These are phyloP conservation scores for Albula goreensis DNA, from an alignment of 2,113 vertebrate species.

Conservation along the genomic window DNA sequence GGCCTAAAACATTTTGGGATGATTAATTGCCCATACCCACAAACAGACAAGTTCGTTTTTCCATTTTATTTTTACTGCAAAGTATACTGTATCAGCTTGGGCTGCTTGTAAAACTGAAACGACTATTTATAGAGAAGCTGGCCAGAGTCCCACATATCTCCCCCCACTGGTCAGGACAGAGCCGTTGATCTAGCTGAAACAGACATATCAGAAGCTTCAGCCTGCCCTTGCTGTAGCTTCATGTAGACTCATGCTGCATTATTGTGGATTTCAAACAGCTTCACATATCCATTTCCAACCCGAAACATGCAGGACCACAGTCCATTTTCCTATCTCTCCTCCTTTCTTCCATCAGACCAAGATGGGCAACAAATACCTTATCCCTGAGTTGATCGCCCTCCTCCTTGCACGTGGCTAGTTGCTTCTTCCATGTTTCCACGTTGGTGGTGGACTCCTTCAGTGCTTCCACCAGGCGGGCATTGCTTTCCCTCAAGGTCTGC, in stretches of 20 bases:
- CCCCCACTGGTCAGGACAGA: constrained; percentile 36
- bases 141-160: constrained; percentile 1
- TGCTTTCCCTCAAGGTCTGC: constrained; percentile 89
- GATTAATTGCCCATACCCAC: neutral
- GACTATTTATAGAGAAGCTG: constrained; percentile 46
- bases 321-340: neutral
- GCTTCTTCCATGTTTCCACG: constrained; percentile 91
- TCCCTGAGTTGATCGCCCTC: constrained; percentile 84
- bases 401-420: constrained; percentile 82
- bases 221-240: neutral
- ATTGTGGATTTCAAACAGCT: neutral
- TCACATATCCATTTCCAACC: neutral
- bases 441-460: constrained; percentile 88
- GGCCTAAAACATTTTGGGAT: neutral
- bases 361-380: constrained; percentile 70
- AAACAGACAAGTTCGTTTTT: neutral
- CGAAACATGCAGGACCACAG: neutral
- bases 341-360: neutral
- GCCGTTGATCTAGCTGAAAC: constrained; percentile 26
- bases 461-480: constrained; percentile 78
- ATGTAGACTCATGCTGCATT: neutral
- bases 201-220: neutral
- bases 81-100: constrained; percentile 42
- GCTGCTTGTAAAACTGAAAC: constrained; percentile 56
- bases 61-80: constrained; percentile 13